phyloP scores from a whole-genome alignment of 2,797 vertebrate genomes.

The Rhinatrema bivittatum region DNA sequence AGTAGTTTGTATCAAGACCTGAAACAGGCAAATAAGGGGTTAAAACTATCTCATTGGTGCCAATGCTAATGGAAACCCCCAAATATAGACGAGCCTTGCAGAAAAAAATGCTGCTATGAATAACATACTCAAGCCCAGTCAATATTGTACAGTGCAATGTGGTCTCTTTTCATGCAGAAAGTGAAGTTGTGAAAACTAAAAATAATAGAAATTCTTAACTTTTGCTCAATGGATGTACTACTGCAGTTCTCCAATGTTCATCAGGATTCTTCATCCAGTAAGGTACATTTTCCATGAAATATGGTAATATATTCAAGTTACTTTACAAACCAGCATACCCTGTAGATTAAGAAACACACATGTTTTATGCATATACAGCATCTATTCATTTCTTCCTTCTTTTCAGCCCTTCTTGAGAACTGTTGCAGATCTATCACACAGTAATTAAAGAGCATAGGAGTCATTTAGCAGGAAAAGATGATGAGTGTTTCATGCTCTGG shows the following conservation, averaged over 20 bases:
- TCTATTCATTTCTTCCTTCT: too few relatives aligned
- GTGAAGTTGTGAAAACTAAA: not conserved
- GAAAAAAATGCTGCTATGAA: slow-evolving; percentile 10
- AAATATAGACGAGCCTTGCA: too few relatives aligned
- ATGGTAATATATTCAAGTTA: slow-evolving; percentile 6
- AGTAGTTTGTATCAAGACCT: slow-evolving; percentile 21
- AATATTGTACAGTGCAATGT: slow-evolving; percentile 3
- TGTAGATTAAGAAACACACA: slow-evolving; percentile 5
- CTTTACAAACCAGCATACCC: not conserved
- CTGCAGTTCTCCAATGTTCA: not conserved
- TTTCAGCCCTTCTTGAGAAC: not conserved
- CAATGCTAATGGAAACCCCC: slow-evolving; percentile 11
- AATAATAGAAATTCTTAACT: not conserved
- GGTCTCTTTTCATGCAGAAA: slow-evolving; percentile 10
- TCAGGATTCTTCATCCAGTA: not conserved
- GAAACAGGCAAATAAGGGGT: slow-evolving; percentile 18
- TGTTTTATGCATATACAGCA: too few relatives aligned
- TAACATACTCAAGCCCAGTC: not conserved
- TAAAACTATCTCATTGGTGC: slow-evolving; percentile 9
- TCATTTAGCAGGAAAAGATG: too few relatives aligned
- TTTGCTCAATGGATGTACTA: not conserved
- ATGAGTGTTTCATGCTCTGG: too few relatives aligned
- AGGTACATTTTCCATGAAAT: too few relatives aligned
- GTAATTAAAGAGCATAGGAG: too few relatives aligned
- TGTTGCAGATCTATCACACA: not conserved